Evolutionary conservation across 2,888 invertebrate species (phyloP), one percentile per base, ranked within the genome.

Genomic region (Cryptus viduatorius): DNA sequence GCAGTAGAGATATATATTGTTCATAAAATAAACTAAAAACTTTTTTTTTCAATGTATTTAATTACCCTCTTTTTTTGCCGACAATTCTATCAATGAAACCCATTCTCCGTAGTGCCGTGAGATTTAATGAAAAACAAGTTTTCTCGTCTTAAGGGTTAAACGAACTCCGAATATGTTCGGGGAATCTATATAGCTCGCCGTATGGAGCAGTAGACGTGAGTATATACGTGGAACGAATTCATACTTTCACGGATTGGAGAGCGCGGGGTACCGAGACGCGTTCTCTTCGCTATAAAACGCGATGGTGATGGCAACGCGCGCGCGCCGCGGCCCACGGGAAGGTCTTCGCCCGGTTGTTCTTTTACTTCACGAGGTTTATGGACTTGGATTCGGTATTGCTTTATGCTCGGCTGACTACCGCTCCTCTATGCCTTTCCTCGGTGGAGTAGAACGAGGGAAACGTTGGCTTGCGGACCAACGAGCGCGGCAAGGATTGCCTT

Each of bases 381-480:
- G 90, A 90, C 90, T 91, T 90, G 89, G 90, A 91, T 64, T 91
- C 91, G 89, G 90, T 87, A 88, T 91, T 90, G 89, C 89, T 92
- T 92, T 88, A 91, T 86, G 93, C 90, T 91, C 89, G 89, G 92
- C 90, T 91, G 92, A 82, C 86, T 86, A 89, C 90, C 90, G 90
- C 90, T 91, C 90, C 90, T 90, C 84, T 87, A 82, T 88, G 86
- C 83, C 87, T 88, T 89, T 89, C 86, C 88, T 88, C 88, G 80
- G 71, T 75, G 65, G 71, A 82, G 77, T 83, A 82, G 79, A 80
- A 80, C 86, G 86, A 75, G 64, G 59, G 76, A 67, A 53, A 31
- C 48, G 29, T 44, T 3, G 61, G 29, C 29, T 12, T 29, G 61
- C 24, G 29, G 29, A 31, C 61, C 29, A 31, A 12, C 59, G 59